Percentiles rank a stretch among this genome's conserved stretches.
Evolutionary conservation across 2,888 invertebrate species (phyloP).

Genomic region (Drosophila lacicola): DNA sequence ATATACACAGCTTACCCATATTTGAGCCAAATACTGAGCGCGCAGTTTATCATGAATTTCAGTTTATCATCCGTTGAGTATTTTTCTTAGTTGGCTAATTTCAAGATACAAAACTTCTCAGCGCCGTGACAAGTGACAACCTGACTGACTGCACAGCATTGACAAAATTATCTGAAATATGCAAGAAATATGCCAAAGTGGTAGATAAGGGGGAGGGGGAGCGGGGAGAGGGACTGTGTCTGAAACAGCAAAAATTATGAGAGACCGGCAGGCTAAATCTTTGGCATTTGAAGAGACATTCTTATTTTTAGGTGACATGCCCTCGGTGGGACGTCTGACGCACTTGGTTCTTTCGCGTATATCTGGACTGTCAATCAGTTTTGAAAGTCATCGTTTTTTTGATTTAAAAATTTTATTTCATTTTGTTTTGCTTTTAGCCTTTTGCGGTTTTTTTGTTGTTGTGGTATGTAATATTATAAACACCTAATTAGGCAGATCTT

Average conservation of each 20-base stretch:
- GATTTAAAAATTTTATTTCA: constrained; percentile 22
- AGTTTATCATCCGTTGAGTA: constrained; percentile 40
- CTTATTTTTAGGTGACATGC: constrained; percentile 84
- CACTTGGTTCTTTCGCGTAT: constrained; percentile 53
- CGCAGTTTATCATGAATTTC: constrained; percentile 50
- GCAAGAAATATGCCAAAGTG: constrained; percentile 69
- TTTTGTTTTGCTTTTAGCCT: constrained; percentile 35
- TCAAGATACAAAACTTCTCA: constrained; percentile 66
- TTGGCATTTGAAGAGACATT: constrained; percentile 79
- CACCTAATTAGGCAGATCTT: constrained; percentile 9
- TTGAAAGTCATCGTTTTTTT: constrained; percentile 72
- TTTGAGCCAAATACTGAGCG: constrained; percentile 9
- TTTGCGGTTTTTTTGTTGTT: constrained; percentile 6
- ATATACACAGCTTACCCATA: not conserved
- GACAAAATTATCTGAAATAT: constrained; percentile 84
- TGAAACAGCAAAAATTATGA: constrained; percentile 44
- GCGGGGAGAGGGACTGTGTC: constrained; percentile 23
- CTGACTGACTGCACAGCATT: constrained; percentile 84
- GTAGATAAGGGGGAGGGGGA: constrained; percentile 34
- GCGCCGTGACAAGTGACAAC: constrained; percentile 80
- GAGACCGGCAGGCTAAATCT: constrained; percentile 61
- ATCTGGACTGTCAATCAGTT: constrained; percentile 83
- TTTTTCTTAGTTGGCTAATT: constrained; percentile 75
- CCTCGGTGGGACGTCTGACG: constrained; percentile 81
- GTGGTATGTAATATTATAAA: constrained; percentile 20